Conservation (phyloP, 2,888 invertebrate genomes). For the Chrysolina americana region DNA sequence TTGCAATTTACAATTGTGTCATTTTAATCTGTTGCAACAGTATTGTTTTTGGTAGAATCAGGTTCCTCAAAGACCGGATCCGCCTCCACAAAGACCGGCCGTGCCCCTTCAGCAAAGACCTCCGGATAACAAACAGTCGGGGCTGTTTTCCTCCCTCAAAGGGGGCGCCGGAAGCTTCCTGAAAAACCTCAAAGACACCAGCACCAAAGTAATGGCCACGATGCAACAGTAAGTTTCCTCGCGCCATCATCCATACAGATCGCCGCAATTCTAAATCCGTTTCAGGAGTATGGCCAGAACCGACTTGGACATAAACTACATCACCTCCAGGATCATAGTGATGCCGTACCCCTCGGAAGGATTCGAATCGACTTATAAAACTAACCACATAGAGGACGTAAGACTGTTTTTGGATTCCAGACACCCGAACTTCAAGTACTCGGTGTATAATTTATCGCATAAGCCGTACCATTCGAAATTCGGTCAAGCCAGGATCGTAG, state of each 20-base stretch:
- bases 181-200: conserved; percentile 95
- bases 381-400: conserved; percentile 95
- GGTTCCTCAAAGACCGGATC: conserved; percentile 54
- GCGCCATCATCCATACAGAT: too few species aligned
- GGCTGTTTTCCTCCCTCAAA: conserved; percentile 87
- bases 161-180: conserved; percentile 95
- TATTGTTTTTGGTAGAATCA: conserved; percentile 34
- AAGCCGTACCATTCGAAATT: conserved; percentile 71
- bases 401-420: conserved; percentile 84
- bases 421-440: conserved; percentile 81
- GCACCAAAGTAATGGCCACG: conserved; percentile 96
- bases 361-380: conserved; percentile 91
- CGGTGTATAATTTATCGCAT: conserved; percentile 88
- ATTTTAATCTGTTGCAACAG: neutral
- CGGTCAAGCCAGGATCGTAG: conserved; percentile 76
- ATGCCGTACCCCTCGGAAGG: conserved; percentile 98
- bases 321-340: conserved; percentile 91
- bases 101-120: conserved; percentile 61
- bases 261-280: neutral
- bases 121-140: conserved; percentile 65
- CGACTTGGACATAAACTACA: conserved; percentile 92
- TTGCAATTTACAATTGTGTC: too few species aligned
- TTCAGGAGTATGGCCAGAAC: conserved; percentile 84
- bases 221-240: conserved; percentile 84
- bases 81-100: conserved; percentile 61